Evolutionary conservation across 2,888 invertebrate genomes (phyloP).

Genomic region (Hanleya hanleyi): DNA sequence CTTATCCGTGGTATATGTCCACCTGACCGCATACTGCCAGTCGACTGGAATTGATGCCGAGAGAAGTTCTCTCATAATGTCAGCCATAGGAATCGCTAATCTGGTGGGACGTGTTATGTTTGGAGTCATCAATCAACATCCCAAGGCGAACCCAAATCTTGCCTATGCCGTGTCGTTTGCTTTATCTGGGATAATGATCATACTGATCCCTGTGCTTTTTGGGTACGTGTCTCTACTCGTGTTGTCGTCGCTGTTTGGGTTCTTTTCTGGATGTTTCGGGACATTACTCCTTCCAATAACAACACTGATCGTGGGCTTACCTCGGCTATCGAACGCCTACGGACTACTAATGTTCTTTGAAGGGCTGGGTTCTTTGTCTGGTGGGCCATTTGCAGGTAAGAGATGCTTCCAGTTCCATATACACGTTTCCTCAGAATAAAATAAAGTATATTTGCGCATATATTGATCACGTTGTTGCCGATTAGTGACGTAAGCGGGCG

Average conservation of each 20-base stretch:
- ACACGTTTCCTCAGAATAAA: no score
- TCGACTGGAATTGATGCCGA: constrained; percentile 37
- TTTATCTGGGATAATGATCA: constrained; percentile 41
- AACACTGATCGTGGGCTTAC: constrained; percentile 43
- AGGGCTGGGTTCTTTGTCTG: constrained; percentile 48
- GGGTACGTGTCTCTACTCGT: constrained; percentile 38
- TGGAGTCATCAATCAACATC: constrained; percentile 41
- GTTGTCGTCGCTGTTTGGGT: constrained; percentile 42
- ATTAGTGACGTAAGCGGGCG: no score
- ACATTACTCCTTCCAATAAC: constrained; percentile 43
- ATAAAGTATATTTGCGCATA: no score
- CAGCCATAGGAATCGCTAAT: constrained; percentile 49
- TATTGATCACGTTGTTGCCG: no score
- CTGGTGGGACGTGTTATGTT: constrained; percentile 47
- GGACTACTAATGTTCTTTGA: constrained; percentile 50
- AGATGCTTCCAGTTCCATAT: no score
- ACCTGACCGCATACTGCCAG: constrained; percentile 47
- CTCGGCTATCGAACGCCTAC: constrained; percentile 47
- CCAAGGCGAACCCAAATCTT: constrained; percentile 30
- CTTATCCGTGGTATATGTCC: constrained; percentile 50
- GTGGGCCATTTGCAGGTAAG: constrained; percentile 53
- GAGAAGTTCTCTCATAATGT: constrained; percentile 45
- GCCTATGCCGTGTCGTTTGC: constrained; percentile 41
- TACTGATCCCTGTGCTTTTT: constrained; percentile 33
- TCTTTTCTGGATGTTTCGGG: constrained; percentile 48